Evolutionary conservation across 2,113 vertebrate species (phyloP), one percentile per base, ranked within the genome.

Genomic region (Cyprinus carpio): DNA sequence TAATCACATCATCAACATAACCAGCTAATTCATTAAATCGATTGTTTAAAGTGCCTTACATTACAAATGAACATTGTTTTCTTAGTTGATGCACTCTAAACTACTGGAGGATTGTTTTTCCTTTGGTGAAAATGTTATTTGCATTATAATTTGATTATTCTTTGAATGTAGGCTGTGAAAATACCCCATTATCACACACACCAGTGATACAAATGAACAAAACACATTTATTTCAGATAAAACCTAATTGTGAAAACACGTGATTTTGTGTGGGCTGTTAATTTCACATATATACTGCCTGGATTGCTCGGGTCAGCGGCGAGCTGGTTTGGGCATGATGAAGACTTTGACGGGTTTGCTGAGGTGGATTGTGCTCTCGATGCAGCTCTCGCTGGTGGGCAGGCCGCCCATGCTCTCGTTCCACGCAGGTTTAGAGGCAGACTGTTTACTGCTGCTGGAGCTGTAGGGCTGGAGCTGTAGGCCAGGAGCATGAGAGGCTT

Each of bases 401-500:
- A 95, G 84, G 23, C 92, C 31, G 40, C 99, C 97, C 0, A 87
- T 71, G 88, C 92, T 93, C 82, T 99, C 97, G 0, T 75, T 94
- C 96, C 97, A 98, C 23, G 91, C 80, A 1, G 92, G 64, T 49
- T 95, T 97, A 11, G 94, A 88, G 0, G 69, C 87, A 16, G 87
- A 84, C 23, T 72, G 58, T 40, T 93, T 94, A 91, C 93, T 94
- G 81, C 90, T 91, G 78, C 91, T 95, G 87, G 96, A 96, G 90
- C 93, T 96, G 89, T 99, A 99, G 71, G 97, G 97, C 93, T 99
- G 92, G 75, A 99, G 93, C 93, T 96, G 89, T 99, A 99, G 71
- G 97, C 97, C 93, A 99, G 92, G 75, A 99, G 93, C 87, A 99
- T 99, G 97, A 87, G 96, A 99, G 0, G 98, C 97, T 85, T 99